phyloP scores from a whole-genome alignment of 2,888 invertebrate genomes.

The Callimorpha dominula region DNA sequence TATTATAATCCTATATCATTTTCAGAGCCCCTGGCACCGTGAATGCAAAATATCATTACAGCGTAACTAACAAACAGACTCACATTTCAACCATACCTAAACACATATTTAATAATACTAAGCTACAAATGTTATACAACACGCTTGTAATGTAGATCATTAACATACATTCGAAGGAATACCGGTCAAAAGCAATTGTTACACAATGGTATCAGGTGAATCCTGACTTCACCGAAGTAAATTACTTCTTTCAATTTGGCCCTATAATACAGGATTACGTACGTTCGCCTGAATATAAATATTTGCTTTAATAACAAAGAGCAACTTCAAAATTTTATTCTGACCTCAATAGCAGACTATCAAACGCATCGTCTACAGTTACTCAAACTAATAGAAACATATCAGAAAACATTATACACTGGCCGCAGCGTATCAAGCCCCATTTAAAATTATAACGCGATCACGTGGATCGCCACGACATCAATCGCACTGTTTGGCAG shows the following conservation, averaged over 20 bases:
- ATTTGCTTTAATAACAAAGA: background rate
- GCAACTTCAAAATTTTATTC: conserved; percentile 2
- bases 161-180: background rate
- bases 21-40: no score
- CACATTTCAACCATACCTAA: no score
- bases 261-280: background rate
- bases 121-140: background rate
- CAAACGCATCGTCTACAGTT: conserved; percentile 21
- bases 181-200: background rate
- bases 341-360: conserved; percentile 20
- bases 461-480: conserved; percentile 61
- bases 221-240: background rate
- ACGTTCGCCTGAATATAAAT: background rate
- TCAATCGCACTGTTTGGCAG: conserved; percentile 33
- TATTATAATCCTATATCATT: no score
- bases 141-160: background rate
- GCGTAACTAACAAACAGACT: no score
- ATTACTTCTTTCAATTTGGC: background rate
- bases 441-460: conserved; percentile 58
- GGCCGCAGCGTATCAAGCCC: conserved; percentile 25
- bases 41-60: no score
- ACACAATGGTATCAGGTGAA: background rate
- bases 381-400: conserved; percentile 39
- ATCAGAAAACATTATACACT: conserved; percentile 38
- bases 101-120: no score